A percentile compares a stretch with the other conserved stretches of the same genome.
phyloP scores from a whole-genome alignment of 2,797 vertebrate species.

The Sebastes taczanowskii region DNA sequence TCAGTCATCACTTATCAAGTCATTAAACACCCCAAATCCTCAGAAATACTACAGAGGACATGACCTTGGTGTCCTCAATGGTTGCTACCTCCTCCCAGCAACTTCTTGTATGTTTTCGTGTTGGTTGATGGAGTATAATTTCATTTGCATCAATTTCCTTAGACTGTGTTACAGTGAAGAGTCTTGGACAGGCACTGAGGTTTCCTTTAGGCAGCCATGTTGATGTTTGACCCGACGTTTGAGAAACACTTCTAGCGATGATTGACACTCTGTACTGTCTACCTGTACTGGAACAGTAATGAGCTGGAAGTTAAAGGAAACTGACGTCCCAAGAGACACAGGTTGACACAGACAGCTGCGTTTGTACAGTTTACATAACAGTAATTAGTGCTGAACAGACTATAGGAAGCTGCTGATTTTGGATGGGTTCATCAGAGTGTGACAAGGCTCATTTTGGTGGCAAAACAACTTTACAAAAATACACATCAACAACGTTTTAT shows the following conservation, averaged over 20 bases:
- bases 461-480: slow-evolving; percentile 4
- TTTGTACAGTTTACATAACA: slow-evolving; percentile 30
- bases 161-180: not conserved
- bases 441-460: slow-evolving; percentile 28
- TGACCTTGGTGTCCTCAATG: not conserved
- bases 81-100: not conserved
- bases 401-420: slow-evolving; percentile 31
- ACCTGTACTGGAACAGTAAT: slow-evolving; percentile 11
- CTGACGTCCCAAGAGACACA: not conserved
- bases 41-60: not conserved
- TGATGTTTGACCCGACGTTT: not conserved
- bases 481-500: slow-evolving; percentile 20
- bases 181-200: not conserved
- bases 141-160: not conserved
- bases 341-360: slow-evolving; percentile 2
- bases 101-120: not conserved
- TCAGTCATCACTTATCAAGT: not conserved
- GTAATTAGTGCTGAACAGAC: slow-evolving; percentile 47
- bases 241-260: not conserved
- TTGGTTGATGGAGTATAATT: not conserved
- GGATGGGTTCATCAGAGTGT: slow-evolving; percentile 1
- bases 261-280: not conserved
- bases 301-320: slow-evolving; percentile 25
- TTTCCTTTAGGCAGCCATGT: not conserved
- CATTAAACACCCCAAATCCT: not conserved